Evolutionary conservation across 2,888 invertebrate species (phyloP), one percentile per base, ranked within the genome.

Genomic region (Cabera pusaria): DNA sequence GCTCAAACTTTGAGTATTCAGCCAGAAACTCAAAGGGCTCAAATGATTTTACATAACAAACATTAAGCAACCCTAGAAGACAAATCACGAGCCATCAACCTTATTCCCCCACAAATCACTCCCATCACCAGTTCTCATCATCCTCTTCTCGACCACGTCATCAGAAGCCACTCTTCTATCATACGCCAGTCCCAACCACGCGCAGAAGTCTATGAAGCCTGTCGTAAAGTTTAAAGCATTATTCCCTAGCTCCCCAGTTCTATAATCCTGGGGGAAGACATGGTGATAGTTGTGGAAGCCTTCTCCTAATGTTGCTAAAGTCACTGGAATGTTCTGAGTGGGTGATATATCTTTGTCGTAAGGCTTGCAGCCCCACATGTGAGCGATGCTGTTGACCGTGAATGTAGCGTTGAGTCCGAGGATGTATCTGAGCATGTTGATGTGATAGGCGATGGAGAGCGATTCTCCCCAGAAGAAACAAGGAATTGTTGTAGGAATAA

Each of bases 241-340:
- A 49, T 88, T 83, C 22, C 93, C 93, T 28, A 71, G 14, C 27
- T 71, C 72, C 0, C 64, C 64, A 0, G 64, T 53, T 6, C 59
- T 51, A 8, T 71, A 72, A n/a, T n/a, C n/a, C n/a, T n/a, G n/a
- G n/a, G n/a, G n/a, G n/a, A n/a, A n/a, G n/a, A n/a, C n/a, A n/a
- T 72, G 94, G 60, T 94, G 94, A 58, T 93, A 94, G 65, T 94
- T 94, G 77, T 95, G 94, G 91, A 92, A 95, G 2, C 94, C 94
- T 69, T 93, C 93, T 0, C 47, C 50, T 3, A 51, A 14, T 0
- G 42, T 40, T 0, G 35, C 14, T 1, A 36, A 0, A 1, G 29
- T 5, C 1, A 42, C 8, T 4, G 21, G 1, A 5, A 22, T 6
- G 20, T 10, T 28, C 8, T 49, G 35, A 3, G 33, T 6, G 0